Evolutionary conservation across 2,888 invertebrate genomes (phyloP).

Genomic region (Spilosoma lubricipeda): DNA sequence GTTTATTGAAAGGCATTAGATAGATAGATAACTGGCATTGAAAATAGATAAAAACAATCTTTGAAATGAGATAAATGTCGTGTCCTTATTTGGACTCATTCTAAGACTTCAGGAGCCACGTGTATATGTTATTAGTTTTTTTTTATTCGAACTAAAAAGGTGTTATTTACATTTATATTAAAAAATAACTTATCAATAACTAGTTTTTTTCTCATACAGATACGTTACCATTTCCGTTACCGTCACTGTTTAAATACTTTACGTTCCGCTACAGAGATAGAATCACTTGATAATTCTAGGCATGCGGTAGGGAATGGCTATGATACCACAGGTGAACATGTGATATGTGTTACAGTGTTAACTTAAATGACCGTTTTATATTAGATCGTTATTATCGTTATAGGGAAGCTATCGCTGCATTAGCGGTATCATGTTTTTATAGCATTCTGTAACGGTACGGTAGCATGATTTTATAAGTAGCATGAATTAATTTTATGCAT

Average conservation of each 20-base stretch:
- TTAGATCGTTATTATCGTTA: background rate
- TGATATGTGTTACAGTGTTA: background rate
- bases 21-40: background rate
- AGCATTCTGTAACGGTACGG: background rate
- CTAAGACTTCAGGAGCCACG: background rate
- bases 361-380: background rate
- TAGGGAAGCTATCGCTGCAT: background rate
- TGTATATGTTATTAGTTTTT: background rate
- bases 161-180: background rate
- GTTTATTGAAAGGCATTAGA: no score
- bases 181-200: background rate
- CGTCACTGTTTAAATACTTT: constrained; percentile 26
- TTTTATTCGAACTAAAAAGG: background rate
- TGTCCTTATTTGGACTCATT: no score
- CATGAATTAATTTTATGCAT: background rate
- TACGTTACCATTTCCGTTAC: constrained; percentile 45
- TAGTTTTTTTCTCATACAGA: constrained; percentile 20
- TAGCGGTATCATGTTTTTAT: background rate
- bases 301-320: background rate
- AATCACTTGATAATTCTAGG: constrained; percentile 8
- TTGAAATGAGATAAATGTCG: no score
- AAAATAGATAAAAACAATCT: no score
- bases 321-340: background rate
- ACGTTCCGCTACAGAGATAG: constrained; percentile 29
- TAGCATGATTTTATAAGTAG: background rate